Evolutionary conservation across 2,797 vertebrate species (phyloP).

Genomic region (Oryzias sinensis): DNA sequence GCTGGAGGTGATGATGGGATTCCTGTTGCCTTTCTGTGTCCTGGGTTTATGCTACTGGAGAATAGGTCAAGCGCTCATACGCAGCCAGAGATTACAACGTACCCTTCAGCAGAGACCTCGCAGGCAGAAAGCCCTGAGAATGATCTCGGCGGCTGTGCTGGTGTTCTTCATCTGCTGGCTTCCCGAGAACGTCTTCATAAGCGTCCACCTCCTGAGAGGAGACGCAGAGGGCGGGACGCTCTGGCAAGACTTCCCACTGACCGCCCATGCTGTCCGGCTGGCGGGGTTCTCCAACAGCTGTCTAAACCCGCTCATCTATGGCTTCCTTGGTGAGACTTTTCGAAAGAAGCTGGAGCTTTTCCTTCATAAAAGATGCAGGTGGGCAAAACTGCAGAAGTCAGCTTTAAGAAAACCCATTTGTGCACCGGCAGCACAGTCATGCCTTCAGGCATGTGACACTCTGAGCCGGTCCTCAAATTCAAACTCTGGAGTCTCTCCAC

Average conservation of each 20-base stretch:
- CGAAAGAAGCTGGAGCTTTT: constrained; percentile 84
- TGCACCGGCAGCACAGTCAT: constrained; percentile 2
- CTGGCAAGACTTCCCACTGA: constrained; percentile 85
- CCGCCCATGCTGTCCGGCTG: constrained; percentile 85
- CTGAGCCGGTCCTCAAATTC: background rate
- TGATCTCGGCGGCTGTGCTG: constrained; percentile 87
- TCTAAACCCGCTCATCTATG: constrained; percentile 90
- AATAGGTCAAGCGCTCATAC: constrained; percentile 78
- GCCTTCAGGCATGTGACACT: background rate
- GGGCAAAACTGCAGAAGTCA: constrained; percentile 72
- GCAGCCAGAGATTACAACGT: constrained; percentile 67
- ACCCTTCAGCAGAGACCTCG: constrained; percentile 63
- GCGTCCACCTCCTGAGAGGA: constrained; percentile 82
- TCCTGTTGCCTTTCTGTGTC: constrained; percentile 86
- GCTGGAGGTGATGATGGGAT: constrained; percentile 90
- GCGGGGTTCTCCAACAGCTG: constrained; percentile 94
- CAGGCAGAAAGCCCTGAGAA: constrained; percentile 85
- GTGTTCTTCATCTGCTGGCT: constrained; percentile 95
- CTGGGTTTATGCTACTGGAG: constrained; percentile 88
- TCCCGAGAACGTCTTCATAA: constrained; percentile 87
- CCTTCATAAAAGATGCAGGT: constrained; percentile 76
- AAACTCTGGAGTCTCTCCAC: constrained; percentile 3
- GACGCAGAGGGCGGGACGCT: constrained; percentile 73
- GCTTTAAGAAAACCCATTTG: constrained; percentile 13
- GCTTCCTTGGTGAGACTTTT: constrained; percentile 90